These are phyloP conservation scores for Drosophila fuyamai DNA, from an alignment of 1,140 invertebrate species.

Conservation along the genomic window DNA sequence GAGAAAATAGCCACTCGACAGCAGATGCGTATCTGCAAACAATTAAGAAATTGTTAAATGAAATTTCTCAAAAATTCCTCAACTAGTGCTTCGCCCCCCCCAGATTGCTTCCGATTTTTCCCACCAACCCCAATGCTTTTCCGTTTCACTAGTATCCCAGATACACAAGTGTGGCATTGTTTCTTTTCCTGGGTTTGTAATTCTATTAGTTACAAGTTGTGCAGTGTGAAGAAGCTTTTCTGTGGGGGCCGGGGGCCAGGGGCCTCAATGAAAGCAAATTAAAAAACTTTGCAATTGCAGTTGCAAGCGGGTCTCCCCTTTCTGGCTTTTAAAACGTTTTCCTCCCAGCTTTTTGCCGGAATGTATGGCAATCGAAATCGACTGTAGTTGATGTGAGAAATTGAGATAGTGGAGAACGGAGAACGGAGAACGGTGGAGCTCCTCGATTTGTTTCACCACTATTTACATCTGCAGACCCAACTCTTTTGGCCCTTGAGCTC, in stretches of 20 bases:
- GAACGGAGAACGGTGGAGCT: slow-evolving; percentile 1
- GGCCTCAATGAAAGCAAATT: slow-evolving; percentile 78
- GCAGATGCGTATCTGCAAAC: slow-evolving; percentile 80
- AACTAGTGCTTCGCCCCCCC: slow-evolving; percentile 15
- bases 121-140: not conserved
- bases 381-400: slow-evolving; percentile 30
- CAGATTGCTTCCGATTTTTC: slow-evolving; percentile 25
- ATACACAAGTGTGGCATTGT: slow-evolving; percentile 65
- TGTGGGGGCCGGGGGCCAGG: slow-evolving; percentile 40
- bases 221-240: slow-evolving; percentile 42
- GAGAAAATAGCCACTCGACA: slow-evolving; percentile 25
- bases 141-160: slow-evolving; percentile 60
- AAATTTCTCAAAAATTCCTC: slow-evolving; percentile 73
- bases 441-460: slow-evolving; percentile 36
- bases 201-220: slow-evolving; percentile 81
- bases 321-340: slow-evolving; percentile 42
- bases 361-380: slow-evolving; percentile 58
- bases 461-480: slow-evolving; percentile 15
- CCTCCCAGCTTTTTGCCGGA: slow-evolving; percentile 11
- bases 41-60: slow-evolving; percentile 83
- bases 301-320: slow-evolving; percentile 15
- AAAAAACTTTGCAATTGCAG: slow-evolving; percentile 69
- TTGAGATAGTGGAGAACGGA: slow-evolving; percentile 24
- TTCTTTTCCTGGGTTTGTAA: slow-evolving; percentile 74
- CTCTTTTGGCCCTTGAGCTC: slow-evolving; percentile 43